These are phyloP conservation scores for Bovichtus diacanthus DNA, from an alignment of 2,797 vertebrate genomes.

Conservation along the genomic window DNA sequence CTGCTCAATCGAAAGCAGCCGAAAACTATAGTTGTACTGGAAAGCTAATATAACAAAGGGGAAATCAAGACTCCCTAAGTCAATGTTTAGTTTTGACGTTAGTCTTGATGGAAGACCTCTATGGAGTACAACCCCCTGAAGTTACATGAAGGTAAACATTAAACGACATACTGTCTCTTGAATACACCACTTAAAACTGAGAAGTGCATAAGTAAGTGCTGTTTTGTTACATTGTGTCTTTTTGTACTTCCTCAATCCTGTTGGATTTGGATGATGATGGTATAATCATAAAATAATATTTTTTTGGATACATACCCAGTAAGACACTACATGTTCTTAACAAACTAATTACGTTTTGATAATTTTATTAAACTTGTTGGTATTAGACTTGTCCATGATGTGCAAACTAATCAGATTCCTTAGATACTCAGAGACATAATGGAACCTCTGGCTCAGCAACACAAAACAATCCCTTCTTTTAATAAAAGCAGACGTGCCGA, in stretches of 20 bases:
- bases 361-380: neutral
- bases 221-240: neutral
- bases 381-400: neutral
- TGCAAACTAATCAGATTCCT: neutral
- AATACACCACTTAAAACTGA: slow-evolving; percentile 3
- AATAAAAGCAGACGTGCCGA: neutral
- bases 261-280: neutral
- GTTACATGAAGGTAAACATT: neutral
- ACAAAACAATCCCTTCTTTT: neutral
- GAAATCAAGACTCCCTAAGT: slow-evolving; percentile 8
- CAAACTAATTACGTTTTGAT: neutral
- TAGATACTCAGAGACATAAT: neutral
- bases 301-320: neutral
- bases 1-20: slow-evolving; percentile 20
- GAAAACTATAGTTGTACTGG: neutral
- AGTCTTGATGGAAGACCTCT: slow-evolving; percentile 6
- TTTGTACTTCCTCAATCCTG: neutral
- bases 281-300: neutral
- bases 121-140: neutral
- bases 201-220: neutral
- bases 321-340: neutral
- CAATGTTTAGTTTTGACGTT: slow-evolving; percentile 13
- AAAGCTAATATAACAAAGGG: slow-evolving; percentile 15
- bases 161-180: neutral
- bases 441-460: neutral